Evolutionary conservation across 2,113 vertebrate genomes (phyloP), one percentile per base, ranked within the genome.

Genomic region (Apaloderma vittatum): DNA sequence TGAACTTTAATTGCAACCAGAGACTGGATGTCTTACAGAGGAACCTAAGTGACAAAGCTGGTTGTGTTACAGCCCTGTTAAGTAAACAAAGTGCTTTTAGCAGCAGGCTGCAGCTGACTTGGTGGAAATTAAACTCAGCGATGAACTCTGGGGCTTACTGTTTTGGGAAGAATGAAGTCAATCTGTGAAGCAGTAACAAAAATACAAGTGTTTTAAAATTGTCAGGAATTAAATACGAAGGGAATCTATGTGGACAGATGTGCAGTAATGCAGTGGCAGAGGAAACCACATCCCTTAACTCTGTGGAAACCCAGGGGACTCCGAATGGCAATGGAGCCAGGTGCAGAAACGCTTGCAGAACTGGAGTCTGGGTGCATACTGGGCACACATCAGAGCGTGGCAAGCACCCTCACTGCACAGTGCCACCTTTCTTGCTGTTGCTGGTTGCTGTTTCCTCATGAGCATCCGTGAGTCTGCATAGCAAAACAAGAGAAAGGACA

Each of bases 351-450:
- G 0, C 24, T 17, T 30, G 32, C 48, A 57, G 40, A 19, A 3
- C 37, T 6, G 57, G 24, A 24, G n/a, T 26, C 51, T 58, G 1
- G 0, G 59, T 27, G 61, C 0, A 0, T 10, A 4, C 16, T 0
- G 2, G 7, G 76, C 3, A 15, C 48, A 5, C 4, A 6, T 23
- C 49, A 18, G 57, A 40, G 65, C 1, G 0, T 15, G 71, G 62
- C 67, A 61, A 30, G 32, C 0, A 0, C 34, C 40, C 26, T 45
- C 37, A 0, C 51, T 36, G 52, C 5, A 1, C 4, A 2, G 17
- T 55, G 83, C 5, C 30, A 4, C 61, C 3, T 2, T 45, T 15
- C n/a, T 29, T 37, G 3, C 80, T 15, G 30, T 29, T 37, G 3
- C 80, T 15, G 30, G 34, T 20, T 49, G 71, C 52, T 34, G 0